phyloP scores from a whole-genome alignment of 2,797 vertebrate species.

The Merluccius polli region DNA sequence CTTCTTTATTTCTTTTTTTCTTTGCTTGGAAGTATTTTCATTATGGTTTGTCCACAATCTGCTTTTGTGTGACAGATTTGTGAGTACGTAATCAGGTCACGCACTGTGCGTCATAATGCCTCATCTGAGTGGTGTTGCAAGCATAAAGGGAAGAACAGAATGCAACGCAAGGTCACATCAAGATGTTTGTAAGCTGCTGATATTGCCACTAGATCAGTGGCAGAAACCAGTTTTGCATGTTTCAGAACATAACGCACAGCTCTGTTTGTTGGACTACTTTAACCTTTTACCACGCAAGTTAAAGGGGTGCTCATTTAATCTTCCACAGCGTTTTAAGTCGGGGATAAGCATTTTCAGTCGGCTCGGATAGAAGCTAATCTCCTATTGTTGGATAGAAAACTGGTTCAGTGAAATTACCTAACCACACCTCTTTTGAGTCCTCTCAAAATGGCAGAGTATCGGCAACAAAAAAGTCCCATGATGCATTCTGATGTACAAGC shows the following conservation, averaged over 20 bases:
- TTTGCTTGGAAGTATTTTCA: neutral
- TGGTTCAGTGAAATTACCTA: neutral
- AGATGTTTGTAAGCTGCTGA: neutral
- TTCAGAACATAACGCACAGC: neutral
- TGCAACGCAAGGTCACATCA: neutral
- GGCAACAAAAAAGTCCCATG: too few species aligned
- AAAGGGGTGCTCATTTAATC: neutral
- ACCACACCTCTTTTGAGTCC: too few species aligned
- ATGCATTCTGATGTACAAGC: too few species aligned
- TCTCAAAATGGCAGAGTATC: too few species aligned
- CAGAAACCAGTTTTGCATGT: neutral
- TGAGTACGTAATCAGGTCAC: slow-evolving; percentile 19
- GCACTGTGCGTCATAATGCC: slow-evolving; percentile 19
- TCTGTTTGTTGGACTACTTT: neutral
- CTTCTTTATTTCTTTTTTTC: neutral
- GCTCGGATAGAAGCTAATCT: neutral
- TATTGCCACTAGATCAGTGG: neutral
- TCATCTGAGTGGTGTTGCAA: slow-evolving; percentile 1
- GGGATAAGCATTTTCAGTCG: neutral
- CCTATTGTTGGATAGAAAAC: neutral
- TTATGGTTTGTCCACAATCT: slow-evolving; percentile 18
- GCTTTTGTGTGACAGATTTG: slow-evolving; percentile 17
- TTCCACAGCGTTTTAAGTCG: neutral
- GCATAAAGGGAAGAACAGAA: slow-evolving; percentile 5
- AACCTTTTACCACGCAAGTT: neutral